Percentiles rank a stretch among this genome's conserved stretches.
Evolutionary conservation across 2,888 invertebrate genomes (phyloP).

Genomic region (Cerastis rubricosa): DNA sequence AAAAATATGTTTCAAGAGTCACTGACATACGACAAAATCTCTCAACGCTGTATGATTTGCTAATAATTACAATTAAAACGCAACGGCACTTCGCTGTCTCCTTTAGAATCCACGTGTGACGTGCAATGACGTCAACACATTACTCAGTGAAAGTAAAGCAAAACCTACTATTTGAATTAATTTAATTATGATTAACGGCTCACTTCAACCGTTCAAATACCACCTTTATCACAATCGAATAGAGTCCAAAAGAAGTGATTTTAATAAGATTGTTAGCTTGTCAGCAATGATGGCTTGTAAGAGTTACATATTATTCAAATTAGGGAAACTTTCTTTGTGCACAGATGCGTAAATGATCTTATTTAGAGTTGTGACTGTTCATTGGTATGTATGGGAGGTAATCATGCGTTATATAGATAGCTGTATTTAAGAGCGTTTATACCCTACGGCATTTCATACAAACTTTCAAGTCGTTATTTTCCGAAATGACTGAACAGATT

Average conservation of each 20-base stretch:
- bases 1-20: background rate
- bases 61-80: constrained; percentile 24
- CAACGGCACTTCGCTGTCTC: background rate
- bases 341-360: constrained; percentile 51
- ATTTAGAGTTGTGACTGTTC: constrained; percentile 37
- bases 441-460: no score
- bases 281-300: constrained; percentile 43
- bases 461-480: no score
- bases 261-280: constrained; percentile 30
- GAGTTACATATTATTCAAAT: constrained; percentile 65
- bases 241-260: constrained; percentile 24
- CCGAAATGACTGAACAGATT: no score
- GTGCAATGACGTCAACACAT: constrained; percentile 52
- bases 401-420: background rate
- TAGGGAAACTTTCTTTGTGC: constrained; percentile 59
- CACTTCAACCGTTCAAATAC: constrained; percentile 12
- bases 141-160: constrained; percentile 69
- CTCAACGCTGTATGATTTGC: constrained; percentile 13
- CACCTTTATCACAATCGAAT: constrained; percentile 31
- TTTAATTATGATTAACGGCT: constrained; percentile 58
- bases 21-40: background rate
- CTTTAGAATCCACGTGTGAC: constrained; percentile 43
- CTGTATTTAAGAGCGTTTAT: no score
- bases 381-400: background rate
- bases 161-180: constrained; percentile 56